Base-by-base conservation (phyloP, 2,113 vertebrate genomes). In the Dunckerocampus dactyliophorus region DNA sequence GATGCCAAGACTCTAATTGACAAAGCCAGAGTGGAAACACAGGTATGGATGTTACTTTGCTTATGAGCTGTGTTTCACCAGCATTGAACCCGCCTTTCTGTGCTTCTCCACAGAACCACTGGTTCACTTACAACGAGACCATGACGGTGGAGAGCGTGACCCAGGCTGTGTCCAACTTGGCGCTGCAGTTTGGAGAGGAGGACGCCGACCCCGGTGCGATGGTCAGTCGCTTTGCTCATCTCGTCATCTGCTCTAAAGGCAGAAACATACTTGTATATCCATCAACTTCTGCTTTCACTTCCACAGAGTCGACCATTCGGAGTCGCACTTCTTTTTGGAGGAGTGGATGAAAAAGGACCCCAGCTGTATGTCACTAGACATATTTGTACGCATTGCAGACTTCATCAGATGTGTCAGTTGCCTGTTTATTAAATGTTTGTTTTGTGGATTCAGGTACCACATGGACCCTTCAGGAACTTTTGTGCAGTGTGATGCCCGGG, bases 381-480 rank as follows among this genome's bases (percentile, higher is more conserved):
- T 1, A 73, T 52, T 60, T 47, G 4, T 37, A 20, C 19, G 20
- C 15, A 3, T 13, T 51, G 16, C 1, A 31, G 22, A 54, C 22
- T 34, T 14, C 53, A 20, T 2, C 47, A 48, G 47, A 34, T 37
- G 47, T 13, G 50, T 48, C 14, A 34, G 45, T 51, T 14, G 22
- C 3, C 10, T 52, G 45, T 56, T n/a, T 43, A 8, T 11, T 56
- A 17, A 0, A 28, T 6, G 15, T 15, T 24, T 46, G 2, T 24
- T 42, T 68, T 39, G 68, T 8, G 46, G 8, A 67, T 74, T 0
- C 81, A 99, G 97, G 74, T 99, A 97, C 83, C 97, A 99, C 84
- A 99, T 98, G 97, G 97, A 99, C 70, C 97, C 97, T 0, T 99
- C 97, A 7, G 97, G 97, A 57, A 99, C 97, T 0, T 99, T 99